Conservation (phyloP, 1,140 invertebrate genomes). For the Heliconius hermathena region DNA sequence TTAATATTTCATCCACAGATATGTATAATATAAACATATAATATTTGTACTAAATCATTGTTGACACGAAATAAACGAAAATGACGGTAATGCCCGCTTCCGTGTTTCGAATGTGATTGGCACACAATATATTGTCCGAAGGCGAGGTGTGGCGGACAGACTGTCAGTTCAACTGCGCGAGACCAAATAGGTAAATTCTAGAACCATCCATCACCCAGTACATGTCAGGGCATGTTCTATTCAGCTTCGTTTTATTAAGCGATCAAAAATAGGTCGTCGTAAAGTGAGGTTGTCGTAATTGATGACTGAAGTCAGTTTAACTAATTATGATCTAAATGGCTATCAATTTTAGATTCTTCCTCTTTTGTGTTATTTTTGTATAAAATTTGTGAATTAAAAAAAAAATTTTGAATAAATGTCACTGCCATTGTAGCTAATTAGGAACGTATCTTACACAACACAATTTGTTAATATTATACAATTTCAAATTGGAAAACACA, state of each 20-base stretch:
- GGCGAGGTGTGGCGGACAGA: constrained; percentile 58
- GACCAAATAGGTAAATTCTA: constrained; percentile 54
- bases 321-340: constrained; percentile 27
- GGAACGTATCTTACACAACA: background rate
- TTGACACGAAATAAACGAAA: constrained; percentile 39
- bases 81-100: constrained; percentile 49
- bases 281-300: constrained; percentile 37
- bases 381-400: background rate
- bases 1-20: background rate
- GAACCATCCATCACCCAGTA: constrained; percentile 40
- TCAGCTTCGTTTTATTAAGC: constrained; percentile 55
- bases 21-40: constrained; percentile 1
- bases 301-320: constrained; percentile 28
- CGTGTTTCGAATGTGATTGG: constrained; percentile 63
- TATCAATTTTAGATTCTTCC: background rate
- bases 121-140: constrained; percentile 71
- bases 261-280: constrained; percentile 58
- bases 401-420: background rate
- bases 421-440: background rate
- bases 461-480: too few species aligned
- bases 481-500: too few species aligned
- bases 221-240: constrained; percentile 53
- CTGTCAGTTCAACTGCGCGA: constrained; percentile 58
- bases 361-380: background rate
- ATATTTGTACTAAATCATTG: background rate